phyloP scores from a whole-genome alignment of 37 sponge, comb jelly and placozoan species.

The Geodia barretti region DNA sequence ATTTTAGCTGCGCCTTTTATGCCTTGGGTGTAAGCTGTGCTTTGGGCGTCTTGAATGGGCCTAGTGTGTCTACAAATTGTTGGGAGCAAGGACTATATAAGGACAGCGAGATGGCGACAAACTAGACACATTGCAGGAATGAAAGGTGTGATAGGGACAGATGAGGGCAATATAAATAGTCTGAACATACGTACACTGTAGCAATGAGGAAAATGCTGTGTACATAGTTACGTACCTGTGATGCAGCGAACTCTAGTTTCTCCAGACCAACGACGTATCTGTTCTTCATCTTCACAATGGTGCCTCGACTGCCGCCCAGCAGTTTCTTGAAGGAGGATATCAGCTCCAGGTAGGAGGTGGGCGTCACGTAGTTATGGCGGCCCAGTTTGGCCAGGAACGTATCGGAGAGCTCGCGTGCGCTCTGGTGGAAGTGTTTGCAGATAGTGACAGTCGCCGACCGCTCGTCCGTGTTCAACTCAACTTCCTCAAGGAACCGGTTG shows the following conservation, averaged over 20 bases:
- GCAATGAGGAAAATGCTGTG: too few species aligned
- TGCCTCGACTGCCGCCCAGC: slow-evolving; percentile 80
- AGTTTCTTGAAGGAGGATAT: slow-evolving; percentile 96
- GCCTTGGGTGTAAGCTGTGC: too few species aligned
- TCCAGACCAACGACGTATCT: slow-evolving; percentile 96
- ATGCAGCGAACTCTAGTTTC: slow-evolving; percentile 96
- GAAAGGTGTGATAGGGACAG: too few species aligned
- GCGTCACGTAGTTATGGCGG: slow-evolving; percentile 97
- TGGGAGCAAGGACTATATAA: too few species aligned
- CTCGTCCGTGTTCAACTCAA: slow-evolving; percentile 84
- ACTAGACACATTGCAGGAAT: too few species aligned
- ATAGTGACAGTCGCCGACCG: slow-evolving; percentile 72
- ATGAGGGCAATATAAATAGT: too few species aligned
- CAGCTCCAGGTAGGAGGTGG: slow-evolving; percentile 98
- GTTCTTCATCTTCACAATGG: slow-evolving; percentile 84
- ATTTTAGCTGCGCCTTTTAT: too few species aligned
- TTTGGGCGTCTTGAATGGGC: too few species aligned
- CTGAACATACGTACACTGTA: too few species aligned
- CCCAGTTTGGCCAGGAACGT: slow-evolving; percentile 75
- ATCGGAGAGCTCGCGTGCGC: slow-evolving; percentile 64
- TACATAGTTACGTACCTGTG: slow-evolving; percentile 83
- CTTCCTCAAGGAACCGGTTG: slow-evolving; percentile 95
- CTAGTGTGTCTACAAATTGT: too few species aligned
- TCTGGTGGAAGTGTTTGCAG: slow-evolving; percentile 97
- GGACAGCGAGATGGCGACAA: too few species aligned